phyloP scores from a whole-genome alignment of 2,888 invertebrate species.

The Amiota minor region DNA sequence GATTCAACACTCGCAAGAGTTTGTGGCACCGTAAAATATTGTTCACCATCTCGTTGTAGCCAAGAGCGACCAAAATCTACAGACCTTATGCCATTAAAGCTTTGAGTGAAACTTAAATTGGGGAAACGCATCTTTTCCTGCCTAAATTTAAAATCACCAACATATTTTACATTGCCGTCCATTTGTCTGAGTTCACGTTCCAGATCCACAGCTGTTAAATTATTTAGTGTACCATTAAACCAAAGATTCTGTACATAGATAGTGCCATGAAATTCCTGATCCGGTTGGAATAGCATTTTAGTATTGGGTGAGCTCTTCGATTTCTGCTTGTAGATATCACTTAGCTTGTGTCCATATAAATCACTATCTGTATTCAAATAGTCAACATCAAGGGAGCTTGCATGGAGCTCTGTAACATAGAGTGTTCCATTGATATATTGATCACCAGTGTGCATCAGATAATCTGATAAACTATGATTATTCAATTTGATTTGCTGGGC shows the following conservation, averaged over 20 bases:
- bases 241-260: conserved; percentile 71
- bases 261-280: conserved; percentile 60
- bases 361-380: conserved; percentile 59
- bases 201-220: conserved; percentile 51
- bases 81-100: conserved; percentile 72
- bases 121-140: conserved; percentile 64
- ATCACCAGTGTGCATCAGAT: conserved; percentile 51
- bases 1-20: conserved; percentile 52
- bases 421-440: conserved; percentile 56
- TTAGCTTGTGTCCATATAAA: conserved; percentile 52
- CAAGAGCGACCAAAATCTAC: conserved; percentile 72
- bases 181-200: conserved; percentile 62
- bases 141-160: conserved; percentile 64
- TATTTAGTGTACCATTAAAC: conserved; percentile 63
- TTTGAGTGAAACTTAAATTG: conserved; percentile 71
- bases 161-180: conserved; percentile 66
- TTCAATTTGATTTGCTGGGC: conserved; percentile 43
- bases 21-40: conserved; percentile 68
- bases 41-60: conserved; percentile 68
- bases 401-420: conserved; percentile 48
- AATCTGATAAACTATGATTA: conserved; percentile 41
- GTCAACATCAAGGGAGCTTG: conserved; percentile 44
- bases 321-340: conserved; percentile 53
- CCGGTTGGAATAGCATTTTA: conserved; percentile 49
- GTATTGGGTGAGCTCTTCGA: conserved; percentile 44